phyloP scores from a whole-genome alignment of 2,113 vertebrate genomes.

The Syngnathus scovelli region DNA sequence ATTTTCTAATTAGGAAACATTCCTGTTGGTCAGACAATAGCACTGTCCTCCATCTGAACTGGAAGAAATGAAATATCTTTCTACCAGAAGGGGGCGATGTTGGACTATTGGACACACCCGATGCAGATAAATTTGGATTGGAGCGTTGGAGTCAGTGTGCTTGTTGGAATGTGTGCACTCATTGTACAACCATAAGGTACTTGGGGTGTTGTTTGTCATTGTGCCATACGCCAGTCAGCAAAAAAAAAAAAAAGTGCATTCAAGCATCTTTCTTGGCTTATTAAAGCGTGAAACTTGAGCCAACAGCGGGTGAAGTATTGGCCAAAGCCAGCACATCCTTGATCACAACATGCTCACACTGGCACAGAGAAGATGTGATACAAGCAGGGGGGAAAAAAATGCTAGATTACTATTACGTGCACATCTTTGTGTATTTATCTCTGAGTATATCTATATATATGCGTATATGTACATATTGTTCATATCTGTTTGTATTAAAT shows the following conservation, averaged over 20 bases:
- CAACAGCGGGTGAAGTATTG: slow-evolving; percentile 4
- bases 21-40: no score
- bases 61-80: background rate
- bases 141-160: slow-evolving; percentile 18
- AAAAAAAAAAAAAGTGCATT: slow-evolving; percentile 25
- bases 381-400: no score
- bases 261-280: slow-evolving; percentile 17
- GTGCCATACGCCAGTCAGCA: background rate
- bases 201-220: background rate
- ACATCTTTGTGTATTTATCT: no score
- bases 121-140: slow-evolving; percentile 22
- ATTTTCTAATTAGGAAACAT: no score
- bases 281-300: slow-evolving; percentile 2
- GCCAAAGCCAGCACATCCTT: slow-evolving; percentile 13
- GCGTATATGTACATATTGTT: no score
- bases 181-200: slow-evolving; percentile 18
- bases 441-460: no score
- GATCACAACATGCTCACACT: background rate
- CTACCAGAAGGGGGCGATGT: slow-evolving; percentile 50
- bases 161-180: slow-evolving; percentile 7
- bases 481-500: background rate
- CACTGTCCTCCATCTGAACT: no score
- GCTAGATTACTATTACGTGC: no score
- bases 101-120: slow-evolving; percentile 22
- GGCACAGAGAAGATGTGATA: background rate